Percentiles rank a stretch among this genome's conserved stretches.
These are phyloP conservation scores for Eupeodes latifasciatus DNA, from an alignment of 2,888 invertebrate species.

Conservation along the genomic window DNA sequence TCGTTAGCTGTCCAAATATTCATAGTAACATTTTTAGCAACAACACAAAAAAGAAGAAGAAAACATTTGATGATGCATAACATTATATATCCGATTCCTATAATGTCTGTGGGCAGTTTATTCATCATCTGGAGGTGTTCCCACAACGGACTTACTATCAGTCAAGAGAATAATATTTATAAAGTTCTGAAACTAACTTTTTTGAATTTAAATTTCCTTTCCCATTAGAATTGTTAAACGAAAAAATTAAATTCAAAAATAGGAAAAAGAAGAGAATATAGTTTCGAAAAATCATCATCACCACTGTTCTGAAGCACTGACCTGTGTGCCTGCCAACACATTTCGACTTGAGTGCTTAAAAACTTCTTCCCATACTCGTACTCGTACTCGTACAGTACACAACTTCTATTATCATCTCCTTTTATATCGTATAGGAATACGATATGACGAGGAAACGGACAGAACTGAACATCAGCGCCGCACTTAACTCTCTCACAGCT, in stretches of 20 bases:
- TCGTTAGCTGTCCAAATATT: conserved; percentile 14
- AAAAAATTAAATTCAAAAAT: neutral
- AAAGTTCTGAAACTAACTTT: conserved; percentile 40
- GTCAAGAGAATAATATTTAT: conserved; percentile 5
- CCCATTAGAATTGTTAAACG: conserved; percentile 13
- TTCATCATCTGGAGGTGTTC: conserved; percentile 20
- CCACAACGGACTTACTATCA: neutral
- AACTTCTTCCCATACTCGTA: conserved; percentile 12
- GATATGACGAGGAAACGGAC: conserved; percentile 41
- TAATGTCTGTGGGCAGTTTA: neutral
- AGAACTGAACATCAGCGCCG: conserved; percentile 28
- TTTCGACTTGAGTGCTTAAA: neutral
- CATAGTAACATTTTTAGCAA: conserved; percentile 10
- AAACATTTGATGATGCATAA: neutral
- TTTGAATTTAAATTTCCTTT: conserved; percentile 31
- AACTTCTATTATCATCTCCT: conserved; percentile 17
- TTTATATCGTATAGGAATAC: conserved; percentile 24
- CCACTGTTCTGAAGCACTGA: neutral
- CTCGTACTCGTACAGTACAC: no score
- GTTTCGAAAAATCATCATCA: conserved; percentile 23
- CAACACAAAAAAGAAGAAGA: neutral
- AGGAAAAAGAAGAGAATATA: neutral
- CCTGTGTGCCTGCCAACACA: neutral
- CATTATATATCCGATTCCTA: conserved; percentile 8
- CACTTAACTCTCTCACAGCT: neutral